A percentile compares a stretch with the other conserved stretches of the same genome.
These are phyloP conservation scores for Ornithoptera priamus DNA, from an alignment of 2,888 invertebrate genomes.

Conservation along the genomic window DNA sequence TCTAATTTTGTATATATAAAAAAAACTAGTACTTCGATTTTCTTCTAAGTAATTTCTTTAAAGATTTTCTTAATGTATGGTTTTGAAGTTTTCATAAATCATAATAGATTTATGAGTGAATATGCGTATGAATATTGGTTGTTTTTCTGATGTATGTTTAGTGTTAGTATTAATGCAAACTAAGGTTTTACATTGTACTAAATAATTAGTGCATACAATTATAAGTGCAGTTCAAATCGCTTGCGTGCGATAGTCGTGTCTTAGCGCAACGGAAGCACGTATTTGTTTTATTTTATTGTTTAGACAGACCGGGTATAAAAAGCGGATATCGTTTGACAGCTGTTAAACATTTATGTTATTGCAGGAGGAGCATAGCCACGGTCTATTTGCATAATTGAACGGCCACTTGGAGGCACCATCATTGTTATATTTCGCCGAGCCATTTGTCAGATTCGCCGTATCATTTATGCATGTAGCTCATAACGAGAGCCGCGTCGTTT, in stretches of 20 bases:
- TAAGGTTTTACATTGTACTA: no score
- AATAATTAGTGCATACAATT: no score
- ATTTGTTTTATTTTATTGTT: slow-evolving; percentile 72
- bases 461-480: slow-evolving; percentile 78
- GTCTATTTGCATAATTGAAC: slow-evolving; percentile 81
- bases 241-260: no score
- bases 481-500: slow-evolving; percentile 72
- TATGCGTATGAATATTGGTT: no score
- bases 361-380: slow-evolving; percentile 69
- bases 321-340: slow-evolving; percentile 66
- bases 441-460: slow-evolving; percentile 79
- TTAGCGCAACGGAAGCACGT: slow-evolving; percentile 46
- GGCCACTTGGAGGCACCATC: slow-evolving; percentile 77
- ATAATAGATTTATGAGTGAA: no score
- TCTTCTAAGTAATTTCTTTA: no score
- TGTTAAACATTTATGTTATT: slow-evolving; percentile 80
- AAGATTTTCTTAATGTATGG: no score
- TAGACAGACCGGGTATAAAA: slow-evolving; percentile 65
- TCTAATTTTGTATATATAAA: not conserved
- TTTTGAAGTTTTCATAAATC: no score
- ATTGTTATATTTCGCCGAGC: slow-evolving; percentile 78
- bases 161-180: no score
- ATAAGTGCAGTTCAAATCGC: no score
- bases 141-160: no score
- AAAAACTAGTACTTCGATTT: no score